phyloP scores from a whole-genome alignment of 2,888 invertebrate species.

The Meteorus colon region DNA sequence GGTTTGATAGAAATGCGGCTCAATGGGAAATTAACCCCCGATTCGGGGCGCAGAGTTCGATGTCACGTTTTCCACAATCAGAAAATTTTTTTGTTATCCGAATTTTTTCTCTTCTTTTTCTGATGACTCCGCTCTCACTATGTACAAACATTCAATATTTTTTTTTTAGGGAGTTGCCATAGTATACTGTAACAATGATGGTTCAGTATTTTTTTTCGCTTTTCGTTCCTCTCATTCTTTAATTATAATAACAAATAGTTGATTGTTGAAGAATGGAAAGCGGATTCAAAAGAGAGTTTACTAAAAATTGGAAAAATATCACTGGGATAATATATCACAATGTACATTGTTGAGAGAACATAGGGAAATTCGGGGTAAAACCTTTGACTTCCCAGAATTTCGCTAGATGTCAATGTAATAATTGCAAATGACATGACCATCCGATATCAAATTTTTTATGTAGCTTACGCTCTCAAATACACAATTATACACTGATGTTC shows the following conservation, averaged over 20 bases:
- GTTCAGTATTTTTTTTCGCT: background rate
- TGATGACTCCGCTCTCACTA: constrained; percentile 27
- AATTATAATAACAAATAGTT: background rate
- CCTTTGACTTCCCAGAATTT: too few species aligned
- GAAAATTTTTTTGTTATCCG: constrained; percentile 43
- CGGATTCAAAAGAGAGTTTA: too few species aligned
- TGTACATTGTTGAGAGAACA: too few species aligned
- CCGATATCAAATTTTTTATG: too few species aligned
- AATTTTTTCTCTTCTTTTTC: background rate
- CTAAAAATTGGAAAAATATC: too few species aligned
- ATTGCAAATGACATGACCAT: too few species aligned
- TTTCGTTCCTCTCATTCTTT: background rate
- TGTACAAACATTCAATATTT: constrained; percentile 34
- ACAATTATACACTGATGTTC: too few species aligned
- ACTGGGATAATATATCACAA: too few species aligned
- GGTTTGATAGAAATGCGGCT: constrained; percentile 66
- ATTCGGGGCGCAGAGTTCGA: constrained; percentile 51
- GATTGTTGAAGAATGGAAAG: too few species aligned
- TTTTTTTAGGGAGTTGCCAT: background rate
- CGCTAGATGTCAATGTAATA: too few species aligned
- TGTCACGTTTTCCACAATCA: constrained; percentile 59
- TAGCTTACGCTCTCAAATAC: too few species aligned
- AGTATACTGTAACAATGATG: background rate
- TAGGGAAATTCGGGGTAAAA: too few species aligned
- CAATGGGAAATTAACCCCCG: constrained; percentile 62